Conservation (phyloP, 2,113 vertebrate genomes). For the Chunga burmeisteri region DNA sequence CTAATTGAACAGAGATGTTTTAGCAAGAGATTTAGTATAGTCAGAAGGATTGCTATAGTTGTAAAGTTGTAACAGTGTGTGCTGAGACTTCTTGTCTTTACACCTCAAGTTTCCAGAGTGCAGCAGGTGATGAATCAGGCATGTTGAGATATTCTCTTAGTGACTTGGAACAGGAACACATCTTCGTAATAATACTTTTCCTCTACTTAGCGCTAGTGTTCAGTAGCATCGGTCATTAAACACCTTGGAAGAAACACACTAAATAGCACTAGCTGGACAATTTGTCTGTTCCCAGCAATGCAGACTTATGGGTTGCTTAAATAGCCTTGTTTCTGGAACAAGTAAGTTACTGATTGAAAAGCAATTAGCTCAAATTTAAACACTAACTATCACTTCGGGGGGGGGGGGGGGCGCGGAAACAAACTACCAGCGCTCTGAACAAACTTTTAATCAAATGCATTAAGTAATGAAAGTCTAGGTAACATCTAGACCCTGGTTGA, state of each 20-base stretch:
- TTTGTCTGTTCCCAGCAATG: not conserved
- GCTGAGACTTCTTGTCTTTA: not conserved
- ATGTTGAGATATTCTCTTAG: not conserved
- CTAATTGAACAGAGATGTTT: not conserved
- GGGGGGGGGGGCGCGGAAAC: too few relatives aligned
- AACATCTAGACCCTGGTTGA: not conserved
- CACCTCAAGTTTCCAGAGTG: not conserved
- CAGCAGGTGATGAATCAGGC: not conserved
- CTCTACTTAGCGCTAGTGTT: not conserved
- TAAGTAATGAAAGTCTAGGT: not conserved
- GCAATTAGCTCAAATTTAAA: not conserved
- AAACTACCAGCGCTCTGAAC: not conserved
- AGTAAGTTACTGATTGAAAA: not conserved
- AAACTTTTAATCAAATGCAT: not conserved
- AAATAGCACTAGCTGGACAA: not conserved
- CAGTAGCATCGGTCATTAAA: not conserved
- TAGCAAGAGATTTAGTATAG: not conserved
- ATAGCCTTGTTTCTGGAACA: not conserved
- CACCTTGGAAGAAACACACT: not conserved
- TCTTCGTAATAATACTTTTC: not conserved
- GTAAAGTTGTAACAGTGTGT: not conserved
- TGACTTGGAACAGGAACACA: not conserved
- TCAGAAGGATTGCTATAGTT: not conserved
- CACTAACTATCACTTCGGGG: not conserved
- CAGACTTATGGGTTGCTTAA: not conserved